These are phyloP conservation scores for Melipona beecheii DNA, from an alignment of 2,888 invertebrate species.

Conservation along the genomic window DNA sequence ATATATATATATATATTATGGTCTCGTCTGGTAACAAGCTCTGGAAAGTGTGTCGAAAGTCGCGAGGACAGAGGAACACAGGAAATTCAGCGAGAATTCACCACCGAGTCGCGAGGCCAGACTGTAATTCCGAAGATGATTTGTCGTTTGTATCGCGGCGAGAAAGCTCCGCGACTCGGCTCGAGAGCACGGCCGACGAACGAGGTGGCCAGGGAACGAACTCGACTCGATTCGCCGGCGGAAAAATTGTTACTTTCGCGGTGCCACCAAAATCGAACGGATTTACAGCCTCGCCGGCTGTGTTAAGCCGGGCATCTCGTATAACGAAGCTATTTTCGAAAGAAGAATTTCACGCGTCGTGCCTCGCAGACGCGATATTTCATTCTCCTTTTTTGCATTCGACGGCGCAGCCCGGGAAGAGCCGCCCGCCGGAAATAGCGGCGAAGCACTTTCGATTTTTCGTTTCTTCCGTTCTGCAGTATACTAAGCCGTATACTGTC, in stretches of 20 bases:
- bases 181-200: too few species aligned
- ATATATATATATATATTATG: neutral
- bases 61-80: neutral
- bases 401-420: conserved; percentile 48
- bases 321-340: conserved; percentile 57
- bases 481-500: conserved; percentile 24
- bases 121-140: conserved; percentile 29
- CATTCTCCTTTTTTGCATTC: conserved; percentile 70
- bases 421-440: conserved; percentile 56
- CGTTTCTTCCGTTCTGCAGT: conserved; percentile 61
- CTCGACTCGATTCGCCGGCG: neutral
- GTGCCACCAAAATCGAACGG: conserved; percentile 48
- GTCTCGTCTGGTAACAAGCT: conserved; percentile 22
- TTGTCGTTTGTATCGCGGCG: conserved; percentile 8
- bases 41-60: conserved; percentile 49
- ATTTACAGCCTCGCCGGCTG: conserved; percentile 35
- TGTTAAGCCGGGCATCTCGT: conserved; percentile 31
- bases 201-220: too few species aligned
- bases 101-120: neutral
- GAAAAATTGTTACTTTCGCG: conserved; percentile 51
- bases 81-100: conserved; percentile 12
- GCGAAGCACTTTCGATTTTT: conserved; percentile 68
- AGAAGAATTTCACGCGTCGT: conserved; percentile 59
- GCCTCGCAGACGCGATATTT: conserved; percentile 66
- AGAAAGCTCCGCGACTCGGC: neutral